Evolutionary conservation across 1,140 invertebrate species (phyloP).

Genomic region (Bursaphelenchus mucronatus): DNA sequence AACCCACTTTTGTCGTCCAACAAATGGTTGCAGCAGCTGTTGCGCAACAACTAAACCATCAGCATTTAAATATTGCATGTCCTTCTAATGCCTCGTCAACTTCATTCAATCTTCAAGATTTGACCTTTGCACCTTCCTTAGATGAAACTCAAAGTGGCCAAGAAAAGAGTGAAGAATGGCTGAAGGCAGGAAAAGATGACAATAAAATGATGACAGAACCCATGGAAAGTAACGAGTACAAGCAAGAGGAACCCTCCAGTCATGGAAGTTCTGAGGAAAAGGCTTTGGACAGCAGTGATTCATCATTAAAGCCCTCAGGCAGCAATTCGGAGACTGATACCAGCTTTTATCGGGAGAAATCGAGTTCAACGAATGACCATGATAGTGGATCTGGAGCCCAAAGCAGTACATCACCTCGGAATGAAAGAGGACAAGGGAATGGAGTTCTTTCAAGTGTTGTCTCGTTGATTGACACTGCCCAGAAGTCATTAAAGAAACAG

Average conservation of each 20-base stretch:
- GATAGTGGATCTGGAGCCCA: constrained; percentile 8
- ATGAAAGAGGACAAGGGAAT: constrained; percentile 24
- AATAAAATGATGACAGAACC: constrained; percentile 6
- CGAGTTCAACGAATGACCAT: constrained; percentile 3
- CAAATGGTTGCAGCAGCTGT: constrained; percentile 12
- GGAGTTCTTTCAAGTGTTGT: constrained; percentile 24
- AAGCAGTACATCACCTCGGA: constrained; percentile 15
- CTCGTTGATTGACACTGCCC: constrained; percentile 30
- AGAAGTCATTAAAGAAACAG: constrained; percentile 25
- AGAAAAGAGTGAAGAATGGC: constrained; percentile 15
- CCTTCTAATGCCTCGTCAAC: constrained; percentile 2
- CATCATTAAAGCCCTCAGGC: constrained; percentile 9
- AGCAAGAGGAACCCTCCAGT: background rate
- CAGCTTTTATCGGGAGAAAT: constrained; percentile 27
- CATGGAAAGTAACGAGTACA: constrained; percentile 6
- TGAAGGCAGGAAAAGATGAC: background rate
- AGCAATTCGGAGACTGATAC: constrained; percentile 30
- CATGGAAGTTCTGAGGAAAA: background rate
- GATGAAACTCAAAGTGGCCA: background rate
- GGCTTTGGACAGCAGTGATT: constrained; percentile 7
- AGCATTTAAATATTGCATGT: background rate
- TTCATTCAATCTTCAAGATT: background rate
- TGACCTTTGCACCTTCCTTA: background rate
- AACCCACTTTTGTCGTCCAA: constrained; percentile 15
- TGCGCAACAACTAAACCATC: constrained; percentile 5